Base-by-base conservation (phyloP, 2,797 vertebrate species). In the Clangula hyemalis region DNA sequence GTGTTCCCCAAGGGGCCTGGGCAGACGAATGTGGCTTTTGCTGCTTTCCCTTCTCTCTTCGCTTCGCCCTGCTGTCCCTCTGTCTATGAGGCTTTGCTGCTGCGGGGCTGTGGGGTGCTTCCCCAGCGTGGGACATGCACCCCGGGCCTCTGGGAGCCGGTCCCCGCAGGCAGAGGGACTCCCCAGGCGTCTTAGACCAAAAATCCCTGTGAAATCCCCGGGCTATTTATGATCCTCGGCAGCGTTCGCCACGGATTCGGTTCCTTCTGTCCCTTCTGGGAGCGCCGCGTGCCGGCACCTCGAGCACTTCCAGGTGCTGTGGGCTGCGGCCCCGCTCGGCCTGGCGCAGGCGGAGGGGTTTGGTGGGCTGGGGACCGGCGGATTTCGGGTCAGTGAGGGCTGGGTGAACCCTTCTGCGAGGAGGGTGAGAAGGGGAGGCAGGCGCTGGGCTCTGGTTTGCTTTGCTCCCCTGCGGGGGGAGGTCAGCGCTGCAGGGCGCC, bases 111-210 rank as follows among this genome's bases (percentile, higher is more conserved):
- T 19, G 43, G 43, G 43, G 43, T 65, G 80, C 56, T 74, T 83
- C 66, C 54, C 70, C 65, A 34, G 70, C 61, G 32, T 0, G 3
- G 43, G 38, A 54, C 36, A 25, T 24, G 43, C 66, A 66, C 34
- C 19, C 36, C 0, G 21, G 20, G 36, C 69, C 24, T 25, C 69
- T 17, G 49, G 69, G 68, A 53, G 68, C 68, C 6, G 0, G 25
- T 75, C 58, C 78, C 69, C 0, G 0, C n/a, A 1, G 12, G 72
- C 3, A 1, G 64, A 76, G 88, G 77, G 60, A 61, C 43, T 94
- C 53, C 68, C 12, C 13, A 34, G 66, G 74, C 57, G 53, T 82
- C 60, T 82, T 53, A 96, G 80, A 94, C 96, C 95, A 96, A 96
- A 97, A 96, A 95, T 84, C 94, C 93, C 36, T 65, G 72, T 92